Conservation (phyloP, 2,797 vertebrate species). For the Lagorchestes hirsutus region DNA sequence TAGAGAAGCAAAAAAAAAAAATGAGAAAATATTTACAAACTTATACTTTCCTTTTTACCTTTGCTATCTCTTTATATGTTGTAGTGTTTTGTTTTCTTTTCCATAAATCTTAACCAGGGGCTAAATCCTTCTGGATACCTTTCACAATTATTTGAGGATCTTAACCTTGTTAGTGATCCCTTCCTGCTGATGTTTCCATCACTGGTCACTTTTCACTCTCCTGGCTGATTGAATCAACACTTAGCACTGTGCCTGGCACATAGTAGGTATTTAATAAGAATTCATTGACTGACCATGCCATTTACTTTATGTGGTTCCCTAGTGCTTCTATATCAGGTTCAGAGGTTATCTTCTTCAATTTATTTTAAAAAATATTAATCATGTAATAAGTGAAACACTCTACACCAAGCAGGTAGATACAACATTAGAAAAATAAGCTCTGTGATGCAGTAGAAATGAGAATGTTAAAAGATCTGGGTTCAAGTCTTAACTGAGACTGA, state of each 20-base stretch:
- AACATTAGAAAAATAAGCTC: background rate
- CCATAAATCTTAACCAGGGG: background rate
- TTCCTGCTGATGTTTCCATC: background rate
- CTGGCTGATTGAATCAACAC: background rate
- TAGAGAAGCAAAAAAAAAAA: background rate
- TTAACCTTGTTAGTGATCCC: background rate
- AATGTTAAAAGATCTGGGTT: background rate
- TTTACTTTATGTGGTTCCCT: background rate
- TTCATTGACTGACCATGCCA: background rate
- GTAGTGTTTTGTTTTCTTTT: background rate
- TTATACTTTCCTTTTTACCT: background rate
- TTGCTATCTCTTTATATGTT: background rate
- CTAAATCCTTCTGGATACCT: background rate
- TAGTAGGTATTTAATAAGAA: background rate
- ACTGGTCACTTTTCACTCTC: background rate
- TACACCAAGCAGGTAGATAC: background rate
- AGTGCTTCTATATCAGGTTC: background rate
- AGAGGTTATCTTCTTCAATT: background rate
- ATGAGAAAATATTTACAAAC: background rate
- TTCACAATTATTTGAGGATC: background rate
- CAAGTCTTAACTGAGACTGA: background rate
- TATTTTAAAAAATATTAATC: background rate
- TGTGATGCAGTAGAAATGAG: background rate
- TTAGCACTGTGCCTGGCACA: background rate
- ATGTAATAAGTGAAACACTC: background rate